Evolutionary conservation across 1,140 invertebrate species (phyloP).

Genomic region (Pseudomyrmex pallidus): DNA sequence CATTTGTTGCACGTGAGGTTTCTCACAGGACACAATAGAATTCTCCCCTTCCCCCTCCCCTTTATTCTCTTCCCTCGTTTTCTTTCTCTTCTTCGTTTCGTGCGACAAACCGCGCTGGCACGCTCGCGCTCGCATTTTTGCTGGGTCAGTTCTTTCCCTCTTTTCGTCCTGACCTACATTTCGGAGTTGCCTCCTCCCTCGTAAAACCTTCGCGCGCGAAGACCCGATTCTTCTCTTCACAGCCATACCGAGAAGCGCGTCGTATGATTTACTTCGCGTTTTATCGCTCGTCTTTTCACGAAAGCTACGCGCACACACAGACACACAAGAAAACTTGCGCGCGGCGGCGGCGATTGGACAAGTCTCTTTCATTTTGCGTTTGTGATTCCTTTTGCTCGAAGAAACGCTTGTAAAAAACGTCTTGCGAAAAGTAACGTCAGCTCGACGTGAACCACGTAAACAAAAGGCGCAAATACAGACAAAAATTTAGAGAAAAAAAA

Average conservation of each 20-base stretch:
- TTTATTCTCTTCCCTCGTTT: background rate
- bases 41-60: background rate
- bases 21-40: constrained; percentile 33
- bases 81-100: constrained; percentile 25
- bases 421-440: too few species aligned
- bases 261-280: constrained; percentile 51
- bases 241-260: constrained; percentile 7
- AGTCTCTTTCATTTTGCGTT: background rate
- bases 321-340: too few species aligned
- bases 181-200: constrained; percentile 26
- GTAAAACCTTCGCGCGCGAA: constrained; percentile 45
- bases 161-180: constrained; percentile 71
- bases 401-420: background rate
- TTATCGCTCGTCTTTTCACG: constrained; percentile 41
- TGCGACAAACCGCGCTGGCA: constrained; percentile 56
- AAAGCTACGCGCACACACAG: background rate
- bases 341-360: background rate
- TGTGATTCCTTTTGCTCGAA: background rate
- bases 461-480: background rate
- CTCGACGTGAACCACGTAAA: background rate
- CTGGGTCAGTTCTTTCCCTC: constrained; percentile 53
- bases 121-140: constrained; percentile 48
- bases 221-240: constrained; percentile 39
- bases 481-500: background rate
- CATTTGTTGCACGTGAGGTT: constrained; percentile 32